Evolutionary conservation across 37 sponge, comb jelly and placozoan species (phyloP).

Genomic region (Geodia barretti): DNA sequence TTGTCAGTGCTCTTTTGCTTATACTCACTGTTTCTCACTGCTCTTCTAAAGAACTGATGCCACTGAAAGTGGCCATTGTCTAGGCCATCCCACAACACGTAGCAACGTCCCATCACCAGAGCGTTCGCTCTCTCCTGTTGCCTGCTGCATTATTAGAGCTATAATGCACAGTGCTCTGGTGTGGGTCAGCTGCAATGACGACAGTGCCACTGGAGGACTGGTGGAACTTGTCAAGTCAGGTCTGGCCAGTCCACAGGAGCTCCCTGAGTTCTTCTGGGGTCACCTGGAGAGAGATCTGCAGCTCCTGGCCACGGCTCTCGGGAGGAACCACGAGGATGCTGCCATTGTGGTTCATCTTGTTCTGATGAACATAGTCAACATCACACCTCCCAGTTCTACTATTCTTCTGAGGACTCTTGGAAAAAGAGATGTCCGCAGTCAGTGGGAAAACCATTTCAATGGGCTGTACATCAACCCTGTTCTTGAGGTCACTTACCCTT

Average conservation of each 20-base stretch:
- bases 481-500: background rate
- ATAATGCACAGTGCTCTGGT: constrained; percentile 72
- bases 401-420: constrained; percentile 3
- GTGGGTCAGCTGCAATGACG: constrained; percentile 53
- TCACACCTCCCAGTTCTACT: no score
- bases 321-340: constrained; percentile 51
- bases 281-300: constrained; percentile 72
- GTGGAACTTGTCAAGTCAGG: constrained; percentile 22
- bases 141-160: constrained; percentile 59
- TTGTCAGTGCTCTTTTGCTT: background rate
- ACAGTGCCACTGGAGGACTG: constrained; percentile 16
- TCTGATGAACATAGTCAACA: constrained; percentile 42
- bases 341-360: constrained; percentile 60
- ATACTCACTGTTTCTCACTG: background rate
- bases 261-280: constrained; percentile 70
- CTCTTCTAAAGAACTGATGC: constrained; percentile 35
- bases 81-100: constrained; percentile 38
- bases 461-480: constrained; percentile 50
- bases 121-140: constrained; percentile 47
- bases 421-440: constrained; percentile 18
- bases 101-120: constrained; percentile 47
- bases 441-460: constrained; percentile 57
- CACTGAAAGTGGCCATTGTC: constrained; percentile 66
- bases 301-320: constrained; percentile 23
- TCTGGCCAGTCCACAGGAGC: background rate